Conservation (phyloP, 2,888 invertebrate genomes). For the Druceiella hillmani region DNA sequence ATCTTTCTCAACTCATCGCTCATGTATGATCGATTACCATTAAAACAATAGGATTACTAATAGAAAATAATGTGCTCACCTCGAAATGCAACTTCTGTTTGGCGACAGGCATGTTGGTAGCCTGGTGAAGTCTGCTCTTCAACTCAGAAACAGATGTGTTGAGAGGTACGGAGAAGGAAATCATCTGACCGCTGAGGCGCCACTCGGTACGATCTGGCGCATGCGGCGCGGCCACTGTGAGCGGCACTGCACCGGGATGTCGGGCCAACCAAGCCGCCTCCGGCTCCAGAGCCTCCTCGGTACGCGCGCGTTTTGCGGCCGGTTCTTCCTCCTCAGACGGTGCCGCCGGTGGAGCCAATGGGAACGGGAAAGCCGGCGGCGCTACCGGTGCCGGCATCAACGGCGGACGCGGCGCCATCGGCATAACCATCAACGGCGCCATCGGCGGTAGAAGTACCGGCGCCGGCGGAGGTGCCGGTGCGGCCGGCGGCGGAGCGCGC, state of each 20-base stretch:
- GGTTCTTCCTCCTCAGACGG: slow-evolving; percentile 71
- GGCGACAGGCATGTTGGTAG: slow-evolving; percentile 90
- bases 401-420: slow-evolving; percentile 39
- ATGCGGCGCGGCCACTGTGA: slow-evolving; percentile 78
- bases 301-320: slow-evolving; percentile 78
- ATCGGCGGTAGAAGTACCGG: slow-evolving; percentile 36
- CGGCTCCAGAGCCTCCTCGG: slow-evolving; percentile 89
- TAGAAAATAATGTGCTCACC: slow-evolving; percentile 42
- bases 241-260: slow-evolving; percentile 32
- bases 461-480: slow-evolving; percentile 23
- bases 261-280: slow-evolving; percentile 56
- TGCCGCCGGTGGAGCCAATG: slow-evolving; percentile 27
- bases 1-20: no score
- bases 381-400: slow-evolving; percentile 41
- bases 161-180: slow-evolving; percentile 72
- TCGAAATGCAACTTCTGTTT: slow-evolving; percentile 97
- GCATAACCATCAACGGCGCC: slow-evolving; percentile 51
- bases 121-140: slow-evolving; percentile 80
- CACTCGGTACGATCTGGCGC: slow-evolving; percentile 90
- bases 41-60: slow-evolving; percentile 6
- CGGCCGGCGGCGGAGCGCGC: slow-evolving; percentile 7
- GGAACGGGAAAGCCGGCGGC: slow-evolving; percentile 29
- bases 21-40: no score
- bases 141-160: slow-evolving; percentile 77
- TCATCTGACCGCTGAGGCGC: slow-evolving; percentile 87